A percentile compares a stretch with the other conserved stretches of the same genome.
phyloP scores from a whole-genome alignment of 2,888 invertebrate genomes.

The Stenolophus ochropezus region DNA sequence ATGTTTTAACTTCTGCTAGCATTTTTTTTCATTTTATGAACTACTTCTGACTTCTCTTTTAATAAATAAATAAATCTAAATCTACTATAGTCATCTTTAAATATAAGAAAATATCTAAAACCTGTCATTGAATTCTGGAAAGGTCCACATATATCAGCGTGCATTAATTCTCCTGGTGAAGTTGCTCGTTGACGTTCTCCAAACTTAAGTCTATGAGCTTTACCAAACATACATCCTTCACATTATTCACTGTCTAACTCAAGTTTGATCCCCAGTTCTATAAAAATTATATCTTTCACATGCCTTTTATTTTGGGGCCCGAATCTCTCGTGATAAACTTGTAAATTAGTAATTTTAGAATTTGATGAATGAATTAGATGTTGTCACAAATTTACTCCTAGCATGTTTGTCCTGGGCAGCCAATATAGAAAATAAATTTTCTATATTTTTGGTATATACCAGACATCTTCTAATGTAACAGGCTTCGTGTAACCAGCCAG shows the following conservation, averaged over 20 bases:
- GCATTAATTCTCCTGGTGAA: constrained; percentile 63
- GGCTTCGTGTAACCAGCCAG: no score
- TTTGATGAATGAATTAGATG: neutral
- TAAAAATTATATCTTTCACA: neutral
- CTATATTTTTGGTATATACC: no score
- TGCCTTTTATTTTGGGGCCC: constrained; percentile 25
- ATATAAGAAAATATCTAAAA: constrained; percentile 20
- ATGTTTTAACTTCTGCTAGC: constrained; percentile 10
- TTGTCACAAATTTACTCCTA: neutral
- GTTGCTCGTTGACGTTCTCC: constrained; percentile 60
- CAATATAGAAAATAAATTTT: constrained; percentile 47
- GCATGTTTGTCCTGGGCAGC: constrained; percentile 34
- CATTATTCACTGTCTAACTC: neutral
- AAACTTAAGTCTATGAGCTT: constrained; percentile 60
- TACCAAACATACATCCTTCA: constrained; percentile 29
- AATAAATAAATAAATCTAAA: constrained; percentile 14
- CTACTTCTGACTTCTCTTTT: constrained; percentile 22
- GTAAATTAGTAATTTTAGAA: neutral
- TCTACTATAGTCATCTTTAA: constrained; percentile 32
- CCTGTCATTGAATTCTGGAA: constrained; percentile 54
- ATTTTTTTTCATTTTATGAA: neutral
- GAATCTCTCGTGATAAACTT: constrained; percentile 18
- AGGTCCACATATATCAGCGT: constrained; percentile 65
- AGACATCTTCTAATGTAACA: no score
- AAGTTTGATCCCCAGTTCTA: neutral